Evolutionary conservation across 1,140 invertebrate species (phyloP).

Genomic region (Calliphora vicina): DNA sequence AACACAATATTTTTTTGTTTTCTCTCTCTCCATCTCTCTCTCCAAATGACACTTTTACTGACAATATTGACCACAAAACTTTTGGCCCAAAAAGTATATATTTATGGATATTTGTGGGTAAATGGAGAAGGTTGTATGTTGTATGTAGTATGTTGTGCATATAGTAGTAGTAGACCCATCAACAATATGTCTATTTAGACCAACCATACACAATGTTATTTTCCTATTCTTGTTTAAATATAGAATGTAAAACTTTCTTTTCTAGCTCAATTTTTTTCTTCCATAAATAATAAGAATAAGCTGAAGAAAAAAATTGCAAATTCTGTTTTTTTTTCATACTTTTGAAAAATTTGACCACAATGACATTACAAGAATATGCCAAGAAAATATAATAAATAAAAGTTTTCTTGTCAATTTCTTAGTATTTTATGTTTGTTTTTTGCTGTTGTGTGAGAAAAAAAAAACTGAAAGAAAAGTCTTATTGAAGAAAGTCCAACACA

Average conservation of each 20-base stretch:
- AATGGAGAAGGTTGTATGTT: no score
- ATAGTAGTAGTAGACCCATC: neutral
- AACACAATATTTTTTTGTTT: neutral
- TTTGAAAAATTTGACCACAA: constrained; percentile 8
- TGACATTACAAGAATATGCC: constrained; percentile 9
- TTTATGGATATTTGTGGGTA: neutral
- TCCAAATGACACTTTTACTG: constrained; percentile 11
- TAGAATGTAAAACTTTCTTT: neutral
- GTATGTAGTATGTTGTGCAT: no score
- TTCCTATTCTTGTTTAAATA: neutral
- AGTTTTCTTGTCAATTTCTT: neutral
- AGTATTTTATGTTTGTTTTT: neutral
- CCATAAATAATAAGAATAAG: neutral
- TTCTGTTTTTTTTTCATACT: neutral
- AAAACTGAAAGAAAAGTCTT: neutral
- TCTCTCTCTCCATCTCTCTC: neutral
- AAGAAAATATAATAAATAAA: neutral
- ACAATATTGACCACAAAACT: constrained; percentile 9
- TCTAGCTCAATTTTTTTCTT: neutral
- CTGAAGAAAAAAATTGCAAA: neutral
- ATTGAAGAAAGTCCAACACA: neutral
- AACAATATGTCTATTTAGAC: neutral
- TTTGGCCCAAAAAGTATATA: neutral
- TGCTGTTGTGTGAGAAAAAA: no score
- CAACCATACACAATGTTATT: neutral